Evolutionary conservation across 2,113 vertebrate genomes (phyloP).

Genomic region (Tapirus terrestris): DNA sequence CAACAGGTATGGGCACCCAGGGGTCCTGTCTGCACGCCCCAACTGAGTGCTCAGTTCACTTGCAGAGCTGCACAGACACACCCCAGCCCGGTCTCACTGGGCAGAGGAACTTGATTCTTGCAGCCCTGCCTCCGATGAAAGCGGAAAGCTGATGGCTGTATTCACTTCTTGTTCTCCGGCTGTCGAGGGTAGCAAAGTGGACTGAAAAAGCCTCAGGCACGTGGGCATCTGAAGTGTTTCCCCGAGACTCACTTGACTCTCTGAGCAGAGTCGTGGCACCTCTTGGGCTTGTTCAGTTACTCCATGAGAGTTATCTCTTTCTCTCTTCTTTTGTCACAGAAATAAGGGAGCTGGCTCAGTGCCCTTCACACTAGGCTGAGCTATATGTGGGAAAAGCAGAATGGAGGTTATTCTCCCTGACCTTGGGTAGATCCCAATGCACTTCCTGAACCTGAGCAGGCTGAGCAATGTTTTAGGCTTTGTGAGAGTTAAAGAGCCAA

Average conservation of each 20-base stretch:
- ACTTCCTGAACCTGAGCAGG: background rate
- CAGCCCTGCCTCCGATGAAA: background rate
- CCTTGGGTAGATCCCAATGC: background rate
- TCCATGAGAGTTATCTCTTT: background rate
- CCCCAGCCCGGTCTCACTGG: background rate
- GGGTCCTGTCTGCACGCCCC: background rate
- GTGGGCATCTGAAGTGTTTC: background rate
- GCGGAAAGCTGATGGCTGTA: background rate
- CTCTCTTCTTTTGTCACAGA: background rate
- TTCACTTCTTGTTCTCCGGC: background rate
- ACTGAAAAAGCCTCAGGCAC: background rate
- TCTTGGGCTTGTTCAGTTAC: background rate
- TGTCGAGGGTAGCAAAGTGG: background rate
- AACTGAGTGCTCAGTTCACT: background rate
- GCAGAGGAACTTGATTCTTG: background rate
- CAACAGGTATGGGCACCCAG: conserved; percentile 76
- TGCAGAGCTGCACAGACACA: background rate
- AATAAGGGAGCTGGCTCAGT: background rate
- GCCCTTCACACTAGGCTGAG: background rate
- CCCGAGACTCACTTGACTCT: background rate
- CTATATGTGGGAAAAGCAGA: background rate
- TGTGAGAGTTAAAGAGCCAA: background rate
- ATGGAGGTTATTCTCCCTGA: background rate
- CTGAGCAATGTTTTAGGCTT: background rate
- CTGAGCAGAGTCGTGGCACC: background rate